phyloP scores from a whole-genome alignment of 2,113 vertebrate species.

The Nothoprocta perdicaria region DNA sequence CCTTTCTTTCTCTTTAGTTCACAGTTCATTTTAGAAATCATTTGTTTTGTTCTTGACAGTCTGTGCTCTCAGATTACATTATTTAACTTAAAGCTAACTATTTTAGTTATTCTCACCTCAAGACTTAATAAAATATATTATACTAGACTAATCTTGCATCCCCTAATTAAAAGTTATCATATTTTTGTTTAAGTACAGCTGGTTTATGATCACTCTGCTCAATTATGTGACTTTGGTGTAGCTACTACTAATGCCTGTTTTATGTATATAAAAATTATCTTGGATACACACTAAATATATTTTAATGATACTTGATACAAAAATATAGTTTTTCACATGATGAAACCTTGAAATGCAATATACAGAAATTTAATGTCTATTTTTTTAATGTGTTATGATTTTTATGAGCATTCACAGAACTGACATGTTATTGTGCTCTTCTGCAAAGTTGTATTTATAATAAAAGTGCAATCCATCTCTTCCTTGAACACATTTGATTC shows the following conservation, averaged over 20 bases:
- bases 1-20: neutral
- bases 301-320: neutral
- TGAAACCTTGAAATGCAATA: neutral
- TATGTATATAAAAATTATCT: neutral
- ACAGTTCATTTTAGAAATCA: neutral
- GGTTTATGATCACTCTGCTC: neutral
- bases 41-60: neutral
- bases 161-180: neutral
- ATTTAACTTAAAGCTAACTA: neutral
- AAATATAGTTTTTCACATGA: constrained; percentile 7
- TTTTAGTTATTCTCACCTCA: neutral
- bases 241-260: neutral
- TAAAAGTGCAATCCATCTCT: neutral
- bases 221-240: neutral
- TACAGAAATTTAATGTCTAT: neutral
- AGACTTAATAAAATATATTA: neutral
- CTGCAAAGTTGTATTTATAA: constrained; percentile 3
- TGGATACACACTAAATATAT: neutral
- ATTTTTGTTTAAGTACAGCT: neutral
- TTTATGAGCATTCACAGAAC: neutral
- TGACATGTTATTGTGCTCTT: neutral
- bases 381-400: neutral
- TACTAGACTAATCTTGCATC: neutral
- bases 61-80: neutral
- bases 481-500: neutral